phyloP scores from a whole-genome alignment of 2,888 invertebrate genomes.

The Heliconius charithonia region DNA sequence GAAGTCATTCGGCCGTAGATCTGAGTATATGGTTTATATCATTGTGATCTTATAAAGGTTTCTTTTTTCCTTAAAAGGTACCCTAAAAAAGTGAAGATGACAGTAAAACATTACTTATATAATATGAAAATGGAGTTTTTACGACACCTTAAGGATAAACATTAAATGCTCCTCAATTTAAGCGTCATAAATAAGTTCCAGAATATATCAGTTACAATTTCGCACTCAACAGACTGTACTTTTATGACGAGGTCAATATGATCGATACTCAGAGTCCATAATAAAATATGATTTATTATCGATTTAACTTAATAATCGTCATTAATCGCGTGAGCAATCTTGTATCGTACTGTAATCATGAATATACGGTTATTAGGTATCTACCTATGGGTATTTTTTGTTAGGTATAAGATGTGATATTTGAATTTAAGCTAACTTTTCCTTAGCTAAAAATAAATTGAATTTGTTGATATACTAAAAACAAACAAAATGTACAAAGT shows the following conservation, averaged over 20 bases:
- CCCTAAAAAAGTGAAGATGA: not conserved
- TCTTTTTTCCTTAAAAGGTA: no score
- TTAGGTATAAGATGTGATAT: no score
- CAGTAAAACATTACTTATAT: not conserved
- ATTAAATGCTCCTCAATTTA: not conserved
- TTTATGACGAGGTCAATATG: constrained; percentile 9
- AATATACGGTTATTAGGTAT: constrained; percentile 1
- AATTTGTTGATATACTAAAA: no score
- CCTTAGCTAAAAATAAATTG: no score
- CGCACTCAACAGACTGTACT: not conserved
- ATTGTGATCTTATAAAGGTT: no score
- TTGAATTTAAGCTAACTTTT: no score
- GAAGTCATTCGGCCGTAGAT: no score
- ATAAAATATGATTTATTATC: constrained; percentile 15
- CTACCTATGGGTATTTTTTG: no score
- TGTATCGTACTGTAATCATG: not conserved
- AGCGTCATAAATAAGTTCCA: not conserved
- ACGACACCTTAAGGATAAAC: not conserved
- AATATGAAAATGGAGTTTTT: constrained; percentile 1
- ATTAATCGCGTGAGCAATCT: constrained; percentile 5
- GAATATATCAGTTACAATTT: constrained; percentile 1
- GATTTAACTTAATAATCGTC: constrained; percentile 13
- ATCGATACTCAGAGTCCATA: constrained; percentile 2
- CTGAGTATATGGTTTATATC: no score
- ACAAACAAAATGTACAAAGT: no score